Evolutionary conservation across 2,113 vertebrate genomes (phyloP).

Genomic region (Corythaeola cristata): DNA sequence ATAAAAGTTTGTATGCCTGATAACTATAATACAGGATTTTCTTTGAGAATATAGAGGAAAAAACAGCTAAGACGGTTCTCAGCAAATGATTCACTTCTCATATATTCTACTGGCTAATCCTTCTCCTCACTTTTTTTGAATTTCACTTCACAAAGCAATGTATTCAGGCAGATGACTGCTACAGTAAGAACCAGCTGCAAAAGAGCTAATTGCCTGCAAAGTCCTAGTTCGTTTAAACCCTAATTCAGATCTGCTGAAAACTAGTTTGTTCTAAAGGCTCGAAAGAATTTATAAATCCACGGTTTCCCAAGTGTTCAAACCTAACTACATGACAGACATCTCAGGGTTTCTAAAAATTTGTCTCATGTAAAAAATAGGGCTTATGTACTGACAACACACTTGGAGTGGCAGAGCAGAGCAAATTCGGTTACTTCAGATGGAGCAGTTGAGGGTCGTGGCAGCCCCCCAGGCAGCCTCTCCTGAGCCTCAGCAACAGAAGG

Average conservation of each 20-base stretch:
- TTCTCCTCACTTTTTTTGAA: background rate
- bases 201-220: background rate
- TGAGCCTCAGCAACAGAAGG: background rate
- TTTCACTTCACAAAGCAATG: background rate
- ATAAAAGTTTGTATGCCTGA: background rate
- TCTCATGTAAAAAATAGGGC: background rate
- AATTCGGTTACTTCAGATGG: background rate
- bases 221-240: background rate
- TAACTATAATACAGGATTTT: background rate
- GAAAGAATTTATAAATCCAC: background rate
- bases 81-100: background rate
- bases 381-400: background rate
- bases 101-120: background rate
- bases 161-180: background rate
- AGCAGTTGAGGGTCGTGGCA: background rate
- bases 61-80: background rate
- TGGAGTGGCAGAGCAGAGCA: background rate
- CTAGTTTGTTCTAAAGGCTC: background rate
- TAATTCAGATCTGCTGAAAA: background rate
- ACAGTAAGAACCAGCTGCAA: background rate
- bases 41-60: background rate
- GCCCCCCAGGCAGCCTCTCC: background rate
- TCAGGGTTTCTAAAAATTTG: background rate
- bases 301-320: background rate
- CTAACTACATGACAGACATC: background rate